Conservation (phyloP, 2,888 invertebrate genomes). For the Iselma pallidipennis region DNA sequence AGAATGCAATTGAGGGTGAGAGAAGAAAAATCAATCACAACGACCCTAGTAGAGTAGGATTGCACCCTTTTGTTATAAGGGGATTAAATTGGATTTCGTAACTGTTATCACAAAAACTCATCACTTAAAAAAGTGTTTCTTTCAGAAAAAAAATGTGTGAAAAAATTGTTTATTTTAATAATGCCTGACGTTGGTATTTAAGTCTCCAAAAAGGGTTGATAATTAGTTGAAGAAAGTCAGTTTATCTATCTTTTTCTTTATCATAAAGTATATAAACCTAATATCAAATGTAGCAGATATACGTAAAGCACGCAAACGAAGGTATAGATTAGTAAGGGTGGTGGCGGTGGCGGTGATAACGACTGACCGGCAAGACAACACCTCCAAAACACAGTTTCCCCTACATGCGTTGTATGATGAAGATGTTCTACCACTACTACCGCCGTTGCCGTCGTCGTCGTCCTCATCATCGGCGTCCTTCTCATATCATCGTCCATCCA, state of each 20-base stretch:
- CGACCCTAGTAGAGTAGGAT: not conserved
- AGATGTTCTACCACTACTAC: conserved; percentile 13
- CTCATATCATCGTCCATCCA: not conserved
- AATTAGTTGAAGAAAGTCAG: no score
- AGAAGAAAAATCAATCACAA: conserved; percentile 2
- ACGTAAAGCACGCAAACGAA: no score
- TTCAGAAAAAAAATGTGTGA: no score
- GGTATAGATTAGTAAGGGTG: not conserved
- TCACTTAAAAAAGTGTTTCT: no score
- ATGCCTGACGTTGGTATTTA: no score
- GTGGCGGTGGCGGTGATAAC: not conserved
- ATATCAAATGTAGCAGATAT: no score
- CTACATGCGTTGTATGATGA: conserved; percentile 15
- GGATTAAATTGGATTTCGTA: not conserved
- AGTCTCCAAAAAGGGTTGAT: no score
- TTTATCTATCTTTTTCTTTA: no score
- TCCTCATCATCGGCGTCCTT: not conserved
- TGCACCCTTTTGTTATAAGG: not conserved
- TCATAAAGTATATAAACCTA: no score
- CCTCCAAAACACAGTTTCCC: conserved; percentile 18
- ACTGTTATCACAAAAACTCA: not conserved
- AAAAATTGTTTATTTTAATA: no score
- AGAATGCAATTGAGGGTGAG: conserved; percentile 3
- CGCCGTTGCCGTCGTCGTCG: not conserved
- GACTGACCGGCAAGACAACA: conserved; percentile 2